Evolutionary conservation across 1,140 invertebrate species (phyloP), one percentile per base, ranked within the genome.

Genomic region (Dinothrombium tinctorium): DNA sequence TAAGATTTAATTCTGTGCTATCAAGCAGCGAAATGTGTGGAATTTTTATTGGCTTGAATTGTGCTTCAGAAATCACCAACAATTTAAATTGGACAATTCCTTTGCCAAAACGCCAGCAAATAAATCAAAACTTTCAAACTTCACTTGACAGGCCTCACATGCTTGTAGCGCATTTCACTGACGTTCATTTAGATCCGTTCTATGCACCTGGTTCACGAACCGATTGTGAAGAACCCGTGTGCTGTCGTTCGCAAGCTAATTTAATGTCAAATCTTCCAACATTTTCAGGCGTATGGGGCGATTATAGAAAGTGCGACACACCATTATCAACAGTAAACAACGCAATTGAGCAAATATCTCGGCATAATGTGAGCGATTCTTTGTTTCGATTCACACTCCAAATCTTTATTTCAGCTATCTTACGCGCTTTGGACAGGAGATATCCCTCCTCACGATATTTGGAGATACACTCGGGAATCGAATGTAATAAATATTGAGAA

Each of bases 341-440:
- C 50, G 83, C 86, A 79, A 59, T 86, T 29, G 69, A 78, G 48
- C 17, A 5, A 25, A n/a, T 15, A 42, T 25, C 4, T 5, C 6
- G 20, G 8, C 33, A 22, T 17, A 19, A 36, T 21, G 20, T 22
- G n/a, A 36, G 33, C 1, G 33, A 28, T 28, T 29, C 2, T 29
- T 29, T 2, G 28, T n/a, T 29, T 29, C 4, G 11, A 11, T 2
- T 35, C 8, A n/a, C 17, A 19, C 12, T 15, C 7, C 8, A 35
- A 15, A n/a, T 14, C 37, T 38, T 38, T 38, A 11, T 17, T 19
- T 38, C 4, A 38, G 37, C 8, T 92, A 47, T 86, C 94, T 60
- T 92, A 87, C 56, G 89, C 94, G 46, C 57, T 90, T n/a, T 95
- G 86, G 82, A 95, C 89, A 0, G 90, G 90, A 2, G 90, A 96